These are phyloP conservation scores for Daktulosphaira vitifoliae DNA, from an alignment of 1,140 invertebrate genomes.

Conservation along the genomic window DNA sequence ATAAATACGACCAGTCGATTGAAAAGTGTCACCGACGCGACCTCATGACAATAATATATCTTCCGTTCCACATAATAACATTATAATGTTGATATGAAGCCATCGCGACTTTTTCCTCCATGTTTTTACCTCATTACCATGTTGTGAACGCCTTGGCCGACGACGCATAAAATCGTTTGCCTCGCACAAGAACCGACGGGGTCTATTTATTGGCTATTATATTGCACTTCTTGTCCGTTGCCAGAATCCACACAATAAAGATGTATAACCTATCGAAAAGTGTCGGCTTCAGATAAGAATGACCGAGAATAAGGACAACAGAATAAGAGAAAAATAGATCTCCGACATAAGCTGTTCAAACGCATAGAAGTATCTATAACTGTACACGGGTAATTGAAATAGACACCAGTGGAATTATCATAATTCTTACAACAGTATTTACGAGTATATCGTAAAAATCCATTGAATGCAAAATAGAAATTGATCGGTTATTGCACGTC, in stretches of 20 bases:
- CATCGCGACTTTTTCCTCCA: not conserved
- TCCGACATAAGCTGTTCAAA: no score
- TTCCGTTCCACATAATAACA: no score
- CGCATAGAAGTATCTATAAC: no score
- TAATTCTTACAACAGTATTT: not conserved
- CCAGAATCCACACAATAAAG: not conserved
- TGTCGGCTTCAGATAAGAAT: not conserved
- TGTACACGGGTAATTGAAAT: not conserved
- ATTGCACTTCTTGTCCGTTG: not conserved
- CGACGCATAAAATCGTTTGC: constrained; percentile 17
- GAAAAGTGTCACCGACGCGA: no score
- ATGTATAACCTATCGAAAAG: not conserved
- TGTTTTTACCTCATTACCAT: constrained; percentile 16
- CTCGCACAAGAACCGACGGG: not conserved
- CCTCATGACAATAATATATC: no score
- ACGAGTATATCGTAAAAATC: not conserved
- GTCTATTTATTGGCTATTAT: constrained; percentile 5
- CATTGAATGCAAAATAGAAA: constrained; percentile 18
- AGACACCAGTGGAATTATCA: not conserved
- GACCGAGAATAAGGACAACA: no score
- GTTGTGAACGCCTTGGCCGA: not conserved
- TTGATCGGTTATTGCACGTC: not conserved
- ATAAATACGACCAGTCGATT: no score
- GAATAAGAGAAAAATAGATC: no score
- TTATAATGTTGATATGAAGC: no score